Evolutionary conservation across 2,113 vertebrate species (phyloP).

Genomic region (Ginglymostoma cirratum): DNA sequence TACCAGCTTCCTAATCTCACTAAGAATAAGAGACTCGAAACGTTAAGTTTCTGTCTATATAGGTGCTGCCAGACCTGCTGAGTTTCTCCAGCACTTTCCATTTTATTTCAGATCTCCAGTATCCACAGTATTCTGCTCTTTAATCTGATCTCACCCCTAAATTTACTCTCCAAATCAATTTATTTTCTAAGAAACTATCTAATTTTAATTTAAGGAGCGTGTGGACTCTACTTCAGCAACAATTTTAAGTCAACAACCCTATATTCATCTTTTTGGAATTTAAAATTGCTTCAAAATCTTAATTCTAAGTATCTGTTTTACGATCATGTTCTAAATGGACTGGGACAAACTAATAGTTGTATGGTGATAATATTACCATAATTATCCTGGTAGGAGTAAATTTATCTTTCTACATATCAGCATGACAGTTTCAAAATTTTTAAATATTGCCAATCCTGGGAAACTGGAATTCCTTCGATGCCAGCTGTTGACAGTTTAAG

Average conservation of each 20-base stretch:
- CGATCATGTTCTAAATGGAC: background rate
- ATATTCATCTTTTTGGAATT: background rate
- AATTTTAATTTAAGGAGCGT: background rate
- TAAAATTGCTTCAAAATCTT: background rate
- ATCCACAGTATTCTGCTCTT: too few species aligned
- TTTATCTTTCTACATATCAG: background rate
- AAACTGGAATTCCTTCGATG: background rate
- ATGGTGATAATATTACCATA: background rate
- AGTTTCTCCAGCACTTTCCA: too few species aligned
- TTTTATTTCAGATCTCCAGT: too few species aligned
- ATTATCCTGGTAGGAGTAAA: background rate
- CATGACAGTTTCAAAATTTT: background rate
- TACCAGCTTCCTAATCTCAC: background rate
- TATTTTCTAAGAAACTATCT: background rate
- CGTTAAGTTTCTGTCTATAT: too few species aligned
- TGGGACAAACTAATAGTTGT: background rate
- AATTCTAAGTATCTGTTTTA: background rate
- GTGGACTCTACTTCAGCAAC: background rate
- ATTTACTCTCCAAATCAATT: background rate
- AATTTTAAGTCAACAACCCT: background rate
- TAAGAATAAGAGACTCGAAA: too few species aligned
- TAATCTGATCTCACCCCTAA: background rate
- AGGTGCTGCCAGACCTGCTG: too few species aligned
- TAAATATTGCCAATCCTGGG: background rate
- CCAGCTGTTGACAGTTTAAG: conserved; percentile 13